phyloP scores from a whole-genome alignment of 2,797 vertebrate species.

The Neosilurus mollespiculum region DNA sequence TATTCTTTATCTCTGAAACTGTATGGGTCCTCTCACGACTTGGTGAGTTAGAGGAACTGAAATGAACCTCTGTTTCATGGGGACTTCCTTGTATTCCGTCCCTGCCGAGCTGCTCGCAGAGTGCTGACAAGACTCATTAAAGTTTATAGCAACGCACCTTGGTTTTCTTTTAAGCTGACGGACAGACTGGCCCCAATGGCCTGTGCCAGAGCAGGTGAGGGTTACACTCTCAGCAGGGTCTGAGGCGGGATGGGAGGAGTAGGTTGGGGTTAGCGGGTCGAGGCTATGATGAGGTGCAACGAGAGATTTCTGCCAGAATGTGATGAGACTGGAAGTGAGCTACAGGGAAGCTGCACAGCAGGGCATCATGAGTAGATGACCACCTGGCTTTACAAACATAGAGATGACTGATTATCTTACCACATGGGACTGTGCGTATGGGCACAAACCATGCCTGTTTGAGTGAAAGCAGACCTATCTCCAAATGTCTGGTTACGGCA shows the following conservation, averaged over 20 bases:
- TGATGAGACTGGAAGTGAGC: constrained; percentile 37
- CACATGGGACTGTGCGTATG: constrained; percentile 15
- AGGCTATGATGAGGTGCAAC: constrained; percentile 22
- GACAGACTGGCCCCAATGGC: constrained; percentile 53
- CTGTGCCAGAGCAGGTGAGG: constrained; percentile 37
- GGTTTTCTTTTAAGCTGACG: constrained; percentile 72
- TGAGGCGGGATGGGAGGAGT: constrained; percentile 3
- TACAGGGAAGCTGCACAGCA: constrained; percentile 44
- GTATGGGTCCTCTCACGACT: constrained; percentile 30
- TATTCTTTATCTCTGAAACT: constrained; percentile 30
- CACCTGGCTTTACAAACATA: constrained; percentile 49
- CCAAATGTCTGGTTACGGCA: constrained; percentile 10
- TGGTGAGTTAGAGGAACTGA: constrained; percentile 44
- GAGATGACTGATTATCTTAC: constrained; percentile 33
- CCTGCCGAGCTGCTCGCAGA: constrained; percentile 67
- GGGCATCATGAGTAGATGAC: constrained; percentile 41
- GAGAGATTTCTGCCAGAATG: constrained; percentile 34
- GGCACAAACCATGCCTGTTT: constrained; percentile 6
- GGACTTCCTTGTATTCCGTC: constrained; percentile 58
- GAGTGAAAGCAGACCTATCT: background rate
- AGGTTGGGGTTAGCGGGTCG: constrained; percentile 14
- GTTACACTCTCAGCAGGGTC: constrained; percentile 35
- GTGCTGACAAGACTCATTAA: constrained; percentile 76
- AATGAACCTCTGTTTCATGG: constrained; percentile 56
- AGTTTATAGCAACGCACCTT: constrained; percentile 73